Base-by-base conservation (phyloP, 2,888 invertebrate species). In the Ennomos quercinarius region DNA sequence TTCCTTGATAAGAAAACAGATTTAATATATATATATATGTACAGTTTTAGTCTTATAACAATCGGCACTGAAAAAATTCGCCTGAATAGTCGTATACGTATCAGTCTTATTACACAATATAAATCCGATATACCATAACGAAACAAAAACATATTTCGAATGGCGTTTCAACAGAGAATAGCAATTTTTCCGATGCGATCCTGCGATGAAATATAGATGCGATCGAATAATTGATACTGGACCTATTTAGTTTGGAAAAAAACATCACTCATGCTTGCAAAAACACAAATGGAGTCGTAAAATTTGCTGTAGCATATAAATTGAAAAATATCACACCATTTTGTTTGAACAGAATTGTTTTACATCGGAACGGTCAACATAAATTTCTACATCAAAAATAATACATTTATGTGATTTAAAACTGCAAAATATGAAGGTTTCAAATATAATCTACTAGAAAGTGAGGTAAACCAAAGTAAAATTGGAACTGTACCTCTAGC, bases 291-390 rank as follows among this genome's bases (percentile, higher is more conserved):
- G 51, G 56, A 48, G 39, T 55, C 49, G 43, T 52, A 61, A 56
- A 61, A 52, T 48, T 61, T 50, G 46, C 46, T 55, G 43, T 47
- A 43, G 53, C 49, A 49, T 47, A 55, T 48, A 52, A 61, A 61
- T 56, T 17, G 42, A 52, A 37, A 43, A 50, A 54, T 48, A 49
- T 49, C 50, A 36, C n/a, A 47, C 48, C 10, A 43, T 52, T 52
- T 52, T 27, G 36, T 51, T 60, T 55, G 12, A 36, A 55, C 43
- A 34, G 39, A 55, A 54, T 35, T 40, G n/a, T 44, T 54, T 59
- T 36, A 10, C 34, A 45, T 52, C 46, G 54, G 56, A 55, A 56
- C 41, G 37, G 12, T 42, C 10, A 51, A 46, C 17, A 57, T 53
- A 56, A 56, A 61, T 61, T 17, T 17, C 4, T 17, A 17, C 17